Conservation (phyloP, 2,888 invertebrate species). For the Alviniconcha strummeri region DNA sequence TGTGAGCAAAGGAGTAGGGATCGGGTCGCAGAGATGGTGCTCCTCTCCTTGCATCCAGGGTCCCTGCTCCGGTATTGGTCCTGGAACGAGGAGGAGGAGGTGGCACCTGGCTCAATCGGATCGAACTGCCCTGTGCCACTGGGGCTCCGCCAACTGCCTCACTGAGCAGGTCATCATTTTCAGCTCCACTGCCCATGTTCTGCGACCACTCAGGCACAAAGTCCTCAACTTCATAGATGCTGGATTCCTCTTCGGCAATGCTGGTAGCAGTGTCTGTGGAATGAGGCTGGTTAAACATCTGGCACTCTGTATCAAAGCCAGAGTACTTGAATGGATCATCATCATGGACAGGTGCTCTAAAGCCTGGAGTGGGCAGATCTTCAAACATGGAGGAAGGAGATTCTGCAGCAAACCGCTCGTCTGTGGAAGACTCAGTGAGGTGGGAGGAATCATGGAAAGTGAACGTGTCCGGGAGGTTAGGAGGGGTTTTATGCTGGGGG, state of each 20-base stretch:
- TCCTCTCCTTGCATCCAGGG: not conserved
- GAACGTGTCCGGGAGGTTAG: not conserved
- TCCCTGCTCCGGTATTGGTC: not conserved
- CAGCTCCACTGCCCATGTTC: not conserved
- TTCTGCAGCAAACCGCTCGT: not conserved
- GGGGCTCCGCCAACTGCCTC: not conserved
- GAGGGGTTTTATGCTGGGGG: not conserved
- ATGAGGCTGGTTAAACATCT: conserved; percentile 40
- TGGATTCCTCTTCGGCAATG: not conserved
- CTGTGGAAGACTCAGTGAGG: conserved; percentile 24
- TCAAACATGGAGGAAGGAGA: conserved; percentile 31
- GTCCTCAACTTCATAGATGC: conserved; percentile 2
- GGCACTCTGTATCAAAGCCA: conserved; percentile 45
- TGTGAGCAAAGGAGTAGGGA: conserved; percentile 18
- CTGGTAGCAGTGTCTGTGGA: not conserved
- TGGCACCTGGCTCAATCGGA: conserved; percentile 22
- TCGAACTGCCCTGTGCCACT: not conserved
- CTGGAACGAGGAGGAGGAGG: conserved; percentile 25
- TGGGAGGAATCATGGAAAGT: conserved; percentile 9
- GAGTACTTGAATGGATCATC: conserved; percentile 48
- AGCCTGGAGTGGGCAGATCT: conserved; percentile 32
- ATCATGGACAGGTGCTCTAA: conserved; percentile 40
- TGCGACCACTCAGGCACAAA: conserved; percentile 23
- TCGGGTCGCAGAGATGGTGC: conserved; percentile 1
- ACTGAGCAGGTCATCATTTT: not conserved